phyloP scores from a whole-genome alignment of 2,888 invertebrate species.

The Brenthis ino region DNA sequence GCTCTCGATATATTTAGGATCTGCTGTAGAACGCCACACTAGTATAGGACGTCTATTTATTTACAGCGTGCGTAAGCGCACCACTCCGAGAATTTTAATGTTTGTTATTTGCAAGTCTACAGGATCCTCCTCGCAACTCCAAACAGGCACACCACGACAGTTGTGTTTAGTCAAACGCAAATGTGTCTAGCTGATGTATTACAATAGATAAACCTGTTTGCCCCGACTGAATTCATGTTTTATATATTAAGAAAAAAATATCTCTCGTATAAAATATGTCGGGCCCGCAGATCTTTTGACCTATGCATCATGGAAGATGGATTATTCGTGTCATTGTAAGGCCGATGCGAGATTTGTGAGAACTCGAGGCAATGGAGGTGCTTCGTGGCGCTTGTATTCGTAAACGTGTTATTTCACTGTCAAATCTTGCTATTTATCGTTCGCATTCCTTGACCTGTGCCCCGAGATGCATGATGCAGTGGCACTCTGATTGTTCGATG shows the following conservation, averaged over 20 bases:
- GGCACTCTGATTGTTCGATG: constrained; percentile 52
- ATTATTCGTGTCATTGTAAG: constrained; percentile 60
- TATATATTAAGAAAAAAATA: constrained; percentile 40
- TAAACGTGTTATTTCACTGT: constrained; percentile 71
- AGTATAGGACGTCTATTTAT: constrained; percentile 43
- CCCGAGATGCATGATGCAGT: constrained; percentile 58
- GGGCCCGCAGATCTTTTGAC: constrained; percentile 53
- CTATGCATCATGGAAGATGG: constrained; percentile 61
- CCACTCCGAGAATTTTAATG: constrained; percentile 48
- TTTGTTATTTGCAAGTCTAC: constrained; percentile 46
- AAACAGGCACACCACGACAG: constrained; percentile 33
- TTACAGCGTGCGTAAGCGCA: constrained; percentile 46
- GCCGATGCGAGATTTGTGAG: constrained; percentile 57
- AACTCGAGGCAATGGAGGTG: constrained; percentile 49
- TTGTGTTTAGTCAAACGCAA: constrained; percentile 43
- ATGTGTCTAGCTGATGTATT: constrained; percentile 45
- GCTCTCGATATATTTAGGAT: constrained; percentile 47
- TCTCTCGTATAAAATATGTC: constrained; percentile 45
- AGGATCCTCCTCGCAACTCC: constrained; percentile 37
- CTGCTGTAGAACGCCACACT: constrained; percentile 38
- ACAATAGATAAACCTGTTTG: constrained; percentile 48
- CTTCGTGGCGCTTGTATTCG: constrained; percentile 49
- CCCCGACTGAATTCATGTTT: constrained; percentile 48
- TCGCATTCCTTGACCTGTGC: constrained; percentile 67
- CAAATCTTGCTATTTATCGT: constrained; percentile 70